Evolutionary conservation across 1,140 invertebrate genomes (phyloP).

Genomic region (Drosophila navojoa): DNA sequence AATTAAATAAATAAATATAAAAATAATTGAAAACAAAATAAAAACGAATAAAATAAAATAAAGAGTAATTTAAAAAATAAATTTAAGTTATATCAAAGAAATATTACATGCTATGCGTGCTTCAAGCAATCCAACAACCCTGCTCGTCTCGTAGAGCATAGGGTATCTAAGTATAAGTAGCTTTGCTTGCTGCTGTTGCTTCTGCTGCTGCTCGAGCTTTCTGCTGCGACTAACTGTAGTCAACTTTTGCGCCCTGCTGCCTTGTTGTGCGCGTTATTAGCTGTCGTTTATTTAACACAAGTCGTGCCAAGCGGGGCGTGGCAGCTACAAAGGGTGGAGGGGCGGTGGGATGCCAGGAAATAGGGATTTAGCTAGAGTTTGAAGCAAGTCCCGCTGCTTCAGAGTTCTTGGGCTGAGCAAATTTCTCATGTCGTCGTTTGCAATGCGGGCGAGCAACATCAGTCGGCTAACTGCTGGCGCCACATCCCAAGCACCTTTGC

Average conservation of each 20-base stretch:
- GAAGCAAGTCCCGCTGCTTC: slow-evolving; percentile 29
- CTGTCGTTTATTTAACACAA: slow-evolving; percentile 78
- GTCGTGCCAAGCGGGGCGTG: slow-evolving; percentile 25
- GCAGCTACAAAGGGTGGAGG: slow-evolving; percentile 9
- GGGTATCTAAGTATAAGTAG: slow-evolving; percentile 43
- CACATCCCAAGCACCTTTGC: slow-evolving; percentile 8
- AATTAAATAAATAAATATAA: too few relatives aligned
- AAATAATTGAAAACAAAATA: too few relatives aligned
- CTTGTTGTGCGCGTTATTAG: slow-evolving; percentile 78
- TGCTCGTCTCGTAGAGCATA: background rate
- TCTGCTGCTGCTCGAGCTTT: slow-evolving; percentile 9
- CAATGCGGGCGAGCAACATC: slow-evolving; percentile 14
- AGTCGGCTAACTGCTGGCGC: background rate
- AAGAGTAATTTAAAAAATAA: too few relatives aligned
- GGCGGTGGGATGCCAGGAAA: background rate
- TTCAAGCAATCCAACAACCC: too few relatives aligned
- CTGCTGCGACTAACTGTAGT: slow-evolving; percentile 20
- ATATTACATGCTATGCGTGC: too few relatives aligned
- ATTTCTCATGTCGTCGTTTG: slow-evolving; percentile 72
- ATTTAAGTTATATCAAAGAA: too few relatives aligned
- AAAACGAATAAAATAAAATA: too few relatives aligned
- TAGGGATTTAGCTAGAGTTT: slow-evolving; percentile 17
- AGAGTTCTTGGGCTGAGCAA: slow-evolving; percentile 57
- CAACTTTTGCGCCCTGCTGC: slow-evolving; percentile 47
- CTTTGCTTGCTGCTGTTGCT: slow-evolving; percentile 25